Evolutionary conservation across 2,888 invertebrate genomes (phyloP).

Genomic region (Caradrina clavipalpis): DNA sequence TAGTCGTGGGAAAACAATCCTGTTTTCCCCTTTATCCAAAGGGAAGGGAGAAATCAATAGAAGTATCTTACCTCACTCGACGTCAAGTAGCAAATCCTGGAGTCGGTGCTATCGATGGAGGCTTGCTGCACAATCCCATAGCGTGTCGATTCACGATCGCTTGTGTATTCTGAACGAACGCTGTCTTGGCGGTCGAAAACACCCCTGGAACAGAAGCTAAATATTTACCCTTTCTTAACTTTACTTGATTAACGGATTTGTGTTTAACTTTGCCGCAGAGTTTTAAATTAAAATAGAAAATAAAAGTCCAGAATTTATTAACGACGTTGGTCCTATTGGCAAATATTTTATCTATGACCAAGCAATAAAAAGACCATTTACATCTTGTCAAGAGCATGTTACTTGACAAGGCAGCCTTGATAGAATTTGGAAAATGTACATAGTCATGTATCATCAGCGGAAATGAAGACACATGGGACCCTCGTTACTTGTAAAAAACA

Average conservation of each 20-base stretch:
- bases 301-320: conserved; percentile 20
- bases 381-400: conserved; percentile 4
- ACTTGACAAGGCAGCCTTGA: conserved; percentile 17
- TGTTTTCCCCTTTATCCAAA: too few species aligned
- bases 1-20: conserved; percentile 5
- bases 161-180: conserved; percentile 96
- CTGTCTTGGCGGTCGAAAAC: conserved; percentile 97
- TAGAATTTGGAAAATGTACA: conserved; percentile 19
- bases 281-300: conserved; percentile 40
- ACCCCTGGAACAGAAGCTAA: conserved; percentile 91
- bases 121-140: conserved; percentile 98
- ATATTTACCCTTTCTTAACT: conserved; percentile 55
- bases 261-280: conserved; percentile 44
- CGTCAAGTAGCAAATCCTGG: conserved; percentile 97
- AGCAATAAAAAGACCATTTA: conserved; percentile 2
- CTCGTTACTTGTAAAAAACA: conserved; percentile 22
- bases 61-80: conserved; percentile 97
- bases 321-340: background rate
- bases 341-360: background rate
- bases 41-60: conserved; percentile 14
- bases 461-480: conserved; percentile 25
- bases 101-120: conserved; percentile 98
- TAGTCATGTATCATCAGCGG: conserved; percentile 20
- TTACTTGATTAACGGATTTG: conserved; percentile 47
- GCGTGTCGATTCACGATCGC: conserved; percentile 96